Percentiles rank a stretch among this genome's conserved stretches.
Conservation (phyloP, 2,113 vertebrate genomes). For the Lasiurus cinereus region DNA sequence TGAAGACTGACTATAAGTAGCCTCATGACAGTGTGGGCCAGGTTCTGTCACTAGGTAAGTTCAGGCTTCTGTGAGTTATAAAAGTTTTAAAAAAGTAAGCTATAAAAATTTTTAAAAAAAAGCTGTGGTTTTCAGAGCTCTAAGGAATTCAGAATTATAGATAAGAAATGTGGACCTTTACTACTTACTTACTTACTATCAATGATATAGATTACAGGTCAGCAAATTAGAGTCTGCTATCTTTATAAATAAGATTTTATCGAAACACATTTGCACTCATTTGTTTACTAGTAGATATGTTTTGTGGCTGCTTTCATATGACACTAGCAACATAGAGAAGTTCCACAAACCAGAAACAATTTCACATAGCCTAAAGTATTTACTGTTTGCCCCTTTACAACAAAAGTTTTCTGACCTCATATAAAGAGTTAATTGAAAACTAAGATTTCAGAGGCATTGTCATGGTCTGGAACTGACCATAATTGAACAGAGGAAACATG, state of each 20-base stretch:
- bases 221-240: background rate
- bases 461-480: background rate
- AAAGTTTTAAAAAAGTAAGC: background rate
- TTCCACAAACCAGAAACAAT: background rate
- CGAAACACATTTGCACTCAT: background rate
- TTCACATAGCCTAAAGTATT: background rate
- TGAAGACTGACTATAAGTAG: background rate
- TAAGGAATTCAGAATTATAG: conserved; percentile 3
- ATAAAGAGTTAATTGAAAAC: background rate
- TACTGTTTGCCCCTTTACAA: background rate
- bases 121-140: background rate
- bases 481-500: background rate
- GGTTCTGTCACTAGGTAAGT: background rate
- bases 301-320: background rate
- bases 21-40: background rate
- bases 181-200: background rate
- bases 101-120: background rate
- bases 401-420: background rate
- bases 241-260: background rate
- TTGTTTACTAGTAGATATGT: background rate
- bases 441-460: background rate
- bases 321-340: background rate
- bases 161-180: conserved; percentile 10
- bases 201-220: background rate
- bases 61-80: background rate